phyloP scores from a whole-genome alignment of 2,888 invertebrate species.

The Marronus borbonicus region DNA sequence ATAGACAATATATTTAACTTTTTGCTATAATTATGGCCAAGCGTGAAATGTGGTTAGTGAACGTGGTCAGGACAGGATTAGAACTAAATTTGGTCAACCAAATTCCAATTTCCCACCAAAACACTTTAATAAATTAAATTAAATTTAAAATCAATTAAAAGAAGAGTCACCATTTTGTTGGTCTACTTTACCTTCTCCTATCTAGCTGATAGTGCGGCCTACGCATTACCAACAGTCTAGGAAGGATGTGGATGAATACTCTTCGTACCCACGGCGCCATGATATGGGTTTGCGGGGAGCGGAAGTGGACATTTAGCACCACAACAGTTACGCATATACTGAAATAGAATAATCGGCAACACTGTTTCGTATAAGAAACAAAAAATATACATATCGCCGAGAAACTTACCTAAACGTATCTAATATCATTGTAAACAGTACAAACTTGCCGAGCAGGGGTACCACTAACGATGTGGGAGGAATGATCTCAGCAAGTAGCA shows the following conservation, averaged over 20 bases:
- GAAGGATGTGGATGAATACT: slow-evolving; percentile 96
- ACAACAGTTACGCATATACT: slow-evolving; percentile 78
- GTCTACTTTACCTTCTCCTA: slow-evolving; percentile 71
- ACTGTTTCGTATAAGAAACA: slow-evolving; percentile 20
- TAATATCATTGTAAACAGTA: slow-evolving; percentile 96
- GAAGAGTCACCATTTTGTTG: neutral
- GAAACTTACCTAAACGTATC: slow-evolving; percentile 89
- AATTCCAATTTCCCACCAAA: too few species aligned
- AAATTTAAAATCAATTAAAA: too few species aligned
- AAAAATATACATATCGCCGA: slow-evolving; percentile 5
- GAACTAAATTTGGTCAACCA: too few species aligned
- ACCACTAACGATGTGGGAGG: slow-evolving; percentile 95
- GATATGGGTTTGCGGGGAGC: slow-evolving; percentile 97
- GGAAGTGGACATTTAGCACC: slow-evolving; percentile 97
- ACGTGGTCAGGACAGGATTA: too few species aligned
- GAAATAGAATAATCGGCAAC: slow-evolving; percentile 49
- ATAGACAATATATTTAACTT: too few species aligned
- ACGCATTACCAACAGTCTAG: slow-evolving; percentile 93
- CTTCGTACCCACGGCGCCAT: slow-evolving; percentile 98
- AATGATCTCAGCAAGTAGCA: slow-evolving; percentile 90
- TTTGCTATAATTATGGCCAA: too few species aligned
- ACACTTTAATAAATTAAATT: too few species aligned
- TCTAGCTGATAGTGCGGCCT: slow-evolving; percentile 81
- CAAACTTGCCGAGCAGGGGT: slow-evolving; percentile 93
- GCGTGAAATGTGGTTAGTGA: too few species aligned